Base-by-base conservation (phyloP, 2,113 vertebrate species). In the Micronycteris hirsuta region DNA sequence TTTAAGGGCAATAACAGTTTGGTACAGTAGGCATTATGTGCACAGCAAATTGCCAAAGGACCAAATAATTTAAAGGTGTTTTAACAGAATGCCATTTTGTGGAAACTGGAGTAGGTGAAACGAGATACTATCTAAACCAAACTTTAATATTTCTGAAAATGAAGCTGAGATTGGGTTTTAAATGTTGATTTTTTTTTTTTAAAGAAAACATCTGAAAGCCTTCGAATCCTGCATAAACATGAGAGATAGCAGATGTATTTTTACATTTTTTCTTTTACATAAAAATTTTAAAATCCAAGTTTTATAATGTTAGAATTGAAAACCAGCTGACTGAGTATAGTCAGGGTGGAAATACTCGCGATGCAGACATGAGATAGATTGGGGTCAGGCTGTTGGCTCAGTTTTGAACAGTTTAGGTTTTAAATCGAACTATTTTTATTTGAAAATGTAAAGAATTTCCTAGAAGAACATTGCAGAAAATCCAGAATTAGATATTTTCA, bases 41-140 rank as follows among this genome's bases (percentile, higher is more conserved):
- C 98, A 98, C 98, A 98, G 98, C 97, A 98, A 98, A 98, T 98
- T 98, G 98, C 99, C 98, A 99, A 99, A 99, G 99, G 99, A 99
- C 99, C 99, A 99, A 99, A 98, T 98, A 98, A 98, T 76, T 97
- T 98, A 97, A 96, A 97, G 87, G 68, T 95, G 97, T 97, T 97
- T 97, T 96, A 97, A 96, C 96, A 92, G 97, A 98, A 97, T 93
- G 94, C 2, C 9, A 96, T 98, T 98, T 98, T 98, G 96, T 98
- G 97, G 98, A 98, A 98, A 98, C 98, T 97, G 98, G 98, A 98
- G 97, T 95, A 97, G 97, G 86, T 98, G 97, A 97, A 98, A 97
- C 97, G 94, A 98, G 95, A 97, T 97, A 87, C 97, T 97, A 92
- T 96, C 97, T 96, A 97, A 98, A 98, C 96, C 97, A 98, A 98